These are phyloP conservation scores for Zygothrica quintamaculata DNA, from an alignment of 2,888 invertebrate genomes.

Conservation along the genomic window DNA sequence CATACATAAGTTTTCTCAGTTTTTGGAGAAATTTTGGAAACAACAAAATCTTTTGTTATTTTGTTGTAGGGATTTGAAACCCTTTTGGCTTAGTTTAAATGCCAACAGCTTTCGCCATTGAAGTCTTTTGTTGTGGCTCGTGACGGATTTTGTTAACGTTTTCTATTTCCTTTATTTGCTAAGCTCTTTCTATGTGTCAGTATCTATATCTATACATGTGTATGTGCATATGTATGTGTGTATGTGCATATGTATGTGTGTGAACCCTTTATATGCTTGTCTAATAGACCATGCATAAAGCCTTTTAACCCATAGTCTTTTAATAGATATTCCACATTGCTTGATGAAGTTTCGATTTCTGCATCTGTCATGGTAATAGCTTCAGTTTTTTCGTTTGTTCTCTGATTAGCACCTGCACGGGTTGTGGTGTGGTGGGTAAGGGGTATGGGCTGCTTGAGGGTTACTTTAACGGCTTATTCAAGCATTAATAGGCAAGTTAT, in stretches of 20 bases:
- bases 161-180: conserved; percentile 25
- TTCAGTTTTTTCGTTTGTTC: conserved; percentile 10
- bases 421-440: neutral
- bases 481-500: conserved; percentile 60
- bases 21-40: neutral
- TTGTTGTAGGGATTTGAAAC: conserved; percentile 4
- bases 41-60: conserved; percentile 8
- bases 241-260: neutral
- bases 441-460: too few relatives aligned
- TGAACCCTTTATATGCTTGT: conserved; percentile 5
- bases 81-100: conserved; percentile 43
- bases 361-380: conserved; percentile 16
- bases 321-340: conserved; percentile 44
- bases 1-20: neutral
- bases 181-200: neutral
- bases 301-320: conserved; percentile 23
- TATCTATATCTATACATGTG: neutral
- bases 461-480: neutral
- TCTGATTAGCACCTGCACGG: conserved; percentile 35
- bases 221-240: neutral
- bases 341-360: conserved; percentile 49
- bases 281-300: conserved; percentile 29
- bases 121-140: conserved; percentile 63
- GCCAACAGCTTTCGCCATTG: conserved; percentile 55
- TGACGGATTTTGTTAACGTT: conserved; percentile 42